Percentiles rank a stretch among this genome's conserved stretches.
phyloP scores from a whole-genome alignment of 2,888 invertebrate genomes.

The Drosophila phalerata region DNA sequence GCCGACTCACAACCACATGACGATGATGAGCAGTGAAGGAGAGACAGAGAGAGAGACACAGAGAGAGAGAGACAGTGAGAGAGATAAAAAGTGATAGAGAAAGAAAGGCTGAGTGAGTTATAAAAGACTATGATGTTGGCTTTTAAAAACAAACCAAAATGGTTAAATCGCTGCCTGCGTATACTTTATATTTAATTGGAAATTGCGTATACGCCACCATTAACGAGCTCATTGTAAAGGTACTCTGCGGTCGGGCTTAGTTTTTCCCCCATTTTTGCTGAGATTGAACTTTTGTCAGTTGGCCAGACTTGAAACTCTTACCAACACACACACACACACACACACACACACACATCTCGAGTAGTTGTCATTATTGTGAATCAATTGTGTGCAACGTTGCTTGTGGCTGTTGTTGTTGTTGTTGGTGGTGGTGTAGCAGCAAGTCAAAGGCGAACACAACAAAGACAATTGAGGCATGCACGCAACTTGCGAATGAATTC shows the following conservation, averaged over 20 bases:
- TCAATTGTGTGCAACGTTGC: constrained; percentile 71
- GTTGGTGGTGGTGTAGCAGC: constrained; percentile 2
- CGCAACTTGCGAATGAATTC: constrained; percentile 65
- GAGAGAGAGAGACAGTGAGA: not conserved
- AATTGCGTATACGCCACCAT: constrained; percentile 78
- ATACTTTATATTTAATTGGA: constrained; percentile 76
- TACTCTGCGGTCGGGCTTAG: constrained; percentile 44
- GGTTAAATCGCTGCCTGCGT: constrained; percentile 56
- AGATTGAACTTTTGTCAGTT: constrained; percentile 18
- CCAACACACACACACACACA: constrained; percentile 5
- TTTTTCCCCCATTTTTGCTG: not conserved
- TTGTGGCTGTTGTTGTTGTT: constrained; percentile 26
- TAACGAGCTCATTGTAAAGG: constrained; percentile 74
- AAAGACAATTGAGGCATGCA: constrained; percentile 62
- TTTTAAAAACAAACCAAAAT: constrained; percentile 64
- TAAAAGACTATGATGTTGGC: constrained; percentile 55
- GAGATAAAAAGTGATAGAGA: not conserved
- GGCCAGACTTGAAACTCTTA: constrained; percentile 15
- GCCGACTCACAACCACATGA: constrained; percentile 52
- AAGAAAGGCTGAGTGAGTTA: constrained; percentile 42
- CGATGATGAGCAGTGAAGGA: constrained; percentile 28
- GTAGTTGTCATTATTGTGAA: constrained; percentile 79
- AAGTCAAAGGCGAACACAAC: constrained; percentile 53
- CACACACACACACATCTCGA: constrained; percentile 24
- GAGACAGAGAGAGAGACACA: not conserved